Evolutionary conservation across 2,113 vertebrate species (phyloP), one percentile per base, ranked within the genome.

Genomic region (Peromyscus polionotus): DNA sequence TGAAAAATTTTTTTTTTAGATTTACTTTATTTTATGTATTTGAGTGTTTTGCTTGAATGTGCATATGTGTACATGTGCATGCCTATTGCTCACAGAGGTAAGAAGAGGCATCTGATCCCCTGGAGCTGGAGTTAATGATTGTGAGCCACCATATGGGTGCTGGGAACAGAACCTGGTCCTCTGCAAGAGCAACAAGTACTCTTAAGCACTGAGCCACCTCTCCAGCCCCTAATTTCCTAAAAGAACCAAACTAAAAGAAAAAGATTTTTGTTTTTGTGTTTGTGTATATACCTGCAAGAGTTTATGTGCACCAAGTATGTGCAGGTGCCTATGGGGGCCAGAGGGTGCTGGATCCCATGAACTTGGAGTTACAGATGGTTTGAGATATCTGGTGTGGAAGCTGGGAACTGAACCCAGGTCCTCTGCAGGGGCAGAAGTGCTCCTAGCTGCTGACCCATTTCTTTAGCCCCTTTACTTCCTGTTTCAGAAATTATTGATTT

Each of bases 401-500:
- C 19, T 81, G 51, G 51, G 51, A 81, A 12, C 22, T 24, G 33
- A 57, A 57, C 33, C 79, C 79, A 81, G 79, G 19, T 12, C 79
- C 51, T 22, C 51, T n/a, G 48, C 16, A 81, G 57, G 33, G 33
- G 33, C 51, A n/a, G 10, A 36, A 68, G 31, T 24, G 51, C 51
- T 57, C 33, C 6, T 81, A 13, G 57, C 79, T 4, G 9, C 51
- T 81, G 79, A n/a, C 33, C 33, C 51, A 36, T n/a, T 17, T 20
- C 33, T 57, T 36, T 20, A 57, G 77, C 19, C 17, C 51, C 70
- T 20, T 67, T 72, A 19, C 70, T 72, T 36, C 3, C 5, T 72
- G 11, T 45, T 76, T 45, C 20, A 24, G 42, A 24, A 39, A 42
- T 95, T 67, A 85, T 19, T 93, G 85, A 75, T 89, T 95, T 96